Evolutionary conservation across 2,888 invertebrate species (phyloP), one percentile per base, ranked within the genome.

Genomic region (Creontiades dilutus): DNA sequence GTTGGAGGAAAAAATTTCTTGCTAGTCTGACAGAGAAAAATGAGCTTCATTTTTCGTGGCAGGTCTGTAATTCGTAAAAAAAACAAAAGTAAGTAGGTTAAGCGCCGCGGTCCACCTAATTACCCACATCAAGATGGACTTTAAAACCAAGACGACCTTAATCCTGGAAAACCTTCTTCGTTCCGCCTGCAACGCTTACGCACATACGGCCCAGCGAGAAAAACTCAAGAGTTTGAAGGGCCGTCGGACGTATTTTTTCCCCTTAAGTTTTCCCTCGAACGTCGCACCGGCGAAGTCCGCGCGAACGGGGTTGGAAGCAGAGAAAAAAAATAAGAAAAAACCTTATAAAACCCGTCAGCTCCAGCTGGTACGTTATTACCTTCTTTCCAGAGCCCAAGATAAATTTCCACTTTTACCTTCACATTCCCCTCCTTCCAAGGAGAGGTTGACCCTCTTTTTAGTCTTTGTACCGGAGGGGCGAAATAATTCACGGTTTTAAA

Each of bases 311-410:
- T 52, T 37, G 37, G 37, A 37, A 61, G n/a, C n/a, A n/a, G n/a
- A n/a, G n/a, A n/a, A n/a, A n/a, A n/a, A n/a, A n/a, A n/a, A n/a
- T n/a, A n/a, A n/a, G n/a, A 85, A 85, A 80, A 55, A 80, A 80
- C 78, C 61, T 88, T 88, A 88, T 88, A 88, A 88, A 88, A 78
- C 61, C 88, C 88, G 88, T 88, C 88, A 88, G 88, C 78, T 88
- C 80, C 88, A 88, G 88, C 88, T 80, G 88, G 88, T 80, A 80
- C 88, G 88, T 88, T 88, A 88, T 88, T 88, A 88, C 88, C 88
- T 88, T 80, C 88, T 88, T 88, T 88, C 88, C 61, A 16, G 52
- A 46, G 75, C 46, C 27, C 28, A 88, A 80, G 78, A 78, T 78
- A 88, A 88, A 78, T 88, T 37, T 78, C 80, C 88, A 19, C 37